These are phyloP conservation scores for Oeneis ivallda DNA, from an alignment of 2,888 invertebrate species.

Conservation along the genomic window DNA sequence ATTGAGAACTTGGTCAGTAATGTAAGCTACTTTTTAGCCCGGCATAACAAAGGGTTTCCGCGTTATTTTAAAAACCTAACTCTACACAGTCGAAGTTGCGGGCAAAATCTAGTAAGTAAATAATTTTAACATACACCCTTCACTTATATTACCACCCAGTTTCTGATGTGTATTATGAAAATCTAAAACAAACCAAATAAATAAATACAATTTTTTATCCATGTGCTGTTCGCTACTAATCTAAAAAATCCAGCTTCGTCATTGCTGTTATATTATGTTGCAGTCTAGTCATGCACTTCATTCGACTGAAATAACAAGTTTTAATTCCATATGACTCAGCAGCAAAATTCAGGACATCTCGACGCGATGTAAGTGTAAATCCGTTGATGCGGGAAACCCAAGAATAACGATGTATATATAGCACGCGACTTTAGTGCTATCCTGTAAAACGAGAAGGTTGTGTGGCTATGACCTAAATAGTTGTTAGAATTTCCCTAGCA, in stretches of 20 bases:
- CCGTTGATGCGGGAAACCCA: not conserved
- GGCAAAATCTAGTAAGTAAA: too few species aligned
- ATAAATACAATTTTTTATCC: not conserved
- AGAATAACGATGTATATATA: not conserved
- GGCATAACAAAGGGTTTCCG: too few species aligned
- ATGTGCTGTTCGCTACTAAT: constrained; percentile 1
- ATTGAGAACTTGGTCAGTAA: too few species aligned
- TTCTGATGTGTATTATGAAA: not conserved
- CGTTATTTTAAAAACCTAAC: too few species aligned
- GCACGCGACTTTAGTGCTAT: not conserved
- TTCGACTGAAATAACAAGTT: not conserved
- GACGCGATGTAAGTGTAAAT: not conserved
- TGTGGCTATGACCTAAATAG: not conserved
- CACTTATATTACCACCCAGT: not conserved
- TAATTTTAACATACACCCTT: not conserved
- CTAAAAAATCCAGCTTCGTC: constrained; percentile 8
- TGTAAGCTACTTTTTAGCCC: too few species aligned
- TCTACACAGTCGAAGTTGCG: too few species aligned
- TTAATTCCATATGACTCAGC: constrained; percentile 9
- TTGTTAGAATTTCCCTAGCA: too few species aligned
- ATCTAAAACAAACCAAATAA: not conserved
- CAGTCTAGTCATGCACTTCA: constrained; percentile 14
- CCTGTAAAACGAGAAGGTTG: not conserved
- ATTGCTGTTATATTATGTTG: not conserved
- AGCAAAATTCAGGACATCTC: constrained; percentile 3